Percentiles rank a stretch among this genome's conserved stretches.
Conservation (phyloP, 2,797 vertebrate species). For the Periophthalmus magnuspinnatus region DNA sequence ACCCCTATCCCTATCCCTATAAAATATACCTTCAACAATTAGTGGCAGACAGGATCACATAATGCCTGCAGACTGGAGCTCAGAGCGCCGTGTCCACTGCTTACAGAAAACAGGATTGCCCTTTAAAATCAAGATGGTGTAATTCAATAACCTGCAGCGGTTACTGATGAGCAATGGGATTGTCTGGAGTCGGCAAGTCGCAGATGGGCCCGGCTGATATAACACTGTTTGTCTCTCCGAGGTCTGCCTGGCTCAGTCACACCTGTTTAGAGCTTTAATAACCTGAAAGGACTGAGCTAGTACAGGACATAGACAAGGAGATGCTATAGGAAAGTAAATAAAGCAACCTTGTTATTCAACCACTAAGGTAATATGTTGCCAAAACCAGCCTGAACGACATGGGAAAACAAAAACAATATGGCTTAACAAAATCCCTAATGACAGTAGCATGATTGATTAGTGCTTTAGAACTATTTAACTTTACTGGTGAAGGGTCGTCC, state of each 20-base stretch:
- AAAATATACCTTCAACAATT: constrained; percentile 63
- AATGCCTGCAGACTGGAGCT: constrained; percentile 60
- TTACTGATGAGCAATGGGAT: constrained; percentile 82
- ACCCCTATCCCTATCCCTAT: constrained; percentile 37
- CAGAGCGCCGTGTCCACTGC: constrained; percentile 64
- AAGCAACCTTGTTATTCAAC: not conserved
- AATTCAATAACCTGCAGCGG: constrained; percentile 82
- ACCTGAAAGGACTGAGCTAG: constrained; percentile 73
- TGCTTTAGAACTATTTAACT: too few species aligned
- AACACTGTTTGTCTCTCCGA: constrained; percentile 74
- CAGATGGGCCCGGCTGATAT: constrained; percentile 75
- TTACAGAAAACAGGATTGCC: constrained; percentile 82
- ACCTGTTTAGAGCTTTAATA: constrained; percentile 82
- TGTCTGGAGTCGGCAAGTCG: constrained; percentile 81
- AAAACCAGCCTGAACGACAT: constrained; percentile 57
- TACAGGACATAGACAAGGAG: constrained; percentile 67
- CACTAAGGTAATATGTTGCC: constrained; percentile 42
- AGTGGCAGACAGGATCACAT: constrained; percentile 56
- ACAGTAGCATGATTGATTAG: too few species aligned
- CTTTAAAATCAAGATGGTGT: constrained; percentile 82
- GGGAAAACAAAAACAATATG: constrained; percentile 40
- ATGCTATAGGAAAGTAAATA: constrained; percentile 51
- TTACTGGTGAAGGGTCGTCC: too few species aligned
- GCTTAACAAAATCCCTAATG: not conserved
- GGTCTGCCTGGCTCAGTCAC: constrained; percentile 76